These are phyloP conservation scores for Dione vanillae DNA, from an alignment of 2,888 invertebrate species.

Conservation along the genomic window DNA sequence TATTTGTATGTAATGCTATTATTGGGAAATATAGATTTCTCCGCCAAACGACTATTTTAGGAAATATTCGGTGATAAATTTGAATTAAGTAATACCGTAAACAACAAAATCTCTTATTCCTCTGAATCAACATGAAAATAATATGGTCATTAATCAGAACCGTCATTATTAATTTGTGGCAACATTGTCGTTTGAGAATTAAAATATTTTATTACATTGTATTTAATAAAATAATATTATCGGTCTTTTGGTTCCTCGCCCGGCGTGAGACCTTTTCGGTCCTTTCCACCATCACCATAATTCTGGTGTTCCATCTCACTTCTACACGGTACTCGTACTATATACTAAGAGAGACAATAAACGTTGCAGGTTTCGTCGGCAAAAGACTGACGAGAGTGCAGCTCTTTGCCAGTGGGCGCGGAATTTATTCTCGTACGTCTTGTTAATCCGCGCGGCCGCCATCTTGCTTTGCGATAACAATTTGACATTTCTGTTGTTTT, in stretches of 20 bases:
- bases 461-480: conserved; percentile 55
- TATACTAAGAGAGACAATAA: conserved; percentile 51
- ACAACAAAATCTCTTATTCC: not conserved
- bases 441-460: conserved; percentile 58
- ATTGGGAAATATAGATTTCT: too few species aligned
- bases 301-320: conserved; percentile 53
- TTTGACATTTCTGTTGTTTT: conserved; percentile 6
- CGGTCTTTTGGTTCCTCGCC: conserved; percentile 52
- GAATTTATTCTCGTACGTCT: conserved; percentile 71
- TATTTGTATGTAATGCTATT: not conserved
- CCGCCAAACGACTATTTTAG: not conserved
- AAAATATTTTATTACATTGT: not conserved
- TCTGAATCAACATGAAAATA: not conserved
- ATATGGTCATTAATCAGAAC: not conserved
- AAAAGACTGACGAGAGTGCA: conserved; percentile 50
- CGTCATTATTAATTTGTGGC: not conserved
- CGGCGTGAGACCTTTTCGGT: conserved; percentile 55
- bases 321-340: conserved; percentile 42
- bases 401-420: conserved; percentile 56
- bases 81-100: too few species aligned
- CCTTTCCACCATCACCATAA: conserved; percentile 70
- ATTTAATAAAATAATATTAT: not conserved
- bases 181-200: conserved; percentile 13
- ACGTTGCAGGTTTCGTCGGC: conserved; percentile 52
- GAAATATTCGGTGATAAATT: not conserved